These are phyloP conservation scores for Suricata suricatta DNA, from an alignment of 2,113 vertebrate species.

Conservation along the genomic window DNA sequence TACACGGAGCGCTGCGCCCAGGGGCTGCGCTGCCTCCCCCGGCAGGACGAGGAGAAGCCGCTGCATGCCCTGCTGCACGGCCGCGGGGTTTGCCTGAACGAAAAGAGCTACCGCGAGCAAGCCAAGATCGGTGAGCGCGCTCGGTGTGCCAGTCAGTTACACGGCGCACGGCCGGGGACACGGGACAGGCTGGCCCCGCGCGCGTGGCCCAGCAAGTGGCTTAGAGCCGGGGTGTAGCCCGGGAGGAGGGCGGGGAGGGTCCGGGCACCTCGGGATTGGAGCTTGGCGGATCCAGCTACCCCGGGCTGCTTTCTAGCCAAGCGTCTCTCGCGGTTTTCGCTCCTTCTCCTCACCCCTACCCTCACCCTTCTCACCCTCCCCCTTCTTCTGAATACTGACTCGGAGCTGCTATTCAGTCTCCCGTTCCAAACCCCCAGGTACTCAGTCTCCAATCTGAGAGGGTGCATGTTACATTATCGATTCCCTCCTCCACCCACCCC, in stretches of 20 bases:
- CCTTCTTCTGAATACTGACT: background rate
- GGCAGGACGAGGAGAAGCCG: constrained; percentile 97
- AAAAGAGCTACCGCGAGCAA: constrained; percentile 95
- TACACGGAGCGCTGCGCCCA: constrained; percentile 97
- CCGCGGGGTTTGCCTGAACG: constrained; percentile 95
- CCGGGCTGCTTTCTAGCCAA: background rate
- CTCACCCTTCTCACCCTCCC: background rate
- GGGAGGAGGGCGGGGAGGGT: background rate
- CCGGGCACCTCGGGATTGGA: background rate
- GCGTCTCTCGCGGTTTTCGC: background rate
- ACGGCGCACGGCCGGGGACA: background rate
- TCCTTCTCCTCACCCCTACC: background rate
- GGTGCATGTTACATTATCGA: background rate
- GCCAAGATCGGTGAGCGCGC: constrained; percentile 91
- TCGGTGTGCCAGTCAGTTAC: background rate
- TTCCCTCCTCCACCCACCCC: background rate
- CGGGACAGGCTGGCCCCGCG: background rate
- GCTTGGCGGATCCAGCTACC: background rate
- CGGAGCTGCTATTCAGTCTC: background rate
- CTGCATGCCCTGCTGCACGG: constrained; percentile 97
- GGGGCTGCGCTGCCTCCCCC: constrained; percentile 95
- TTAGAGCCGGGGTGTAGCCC: constrained; percentile 19
- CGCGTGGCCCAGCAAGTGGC: constrained; percentile 60
- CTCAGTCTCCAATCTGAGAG: background rate
- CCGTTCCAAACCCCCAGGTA: constrained; percentile 1